Evolutionary conservation across 1,140 invertebrate genomes (phyloP).

Genomic region (Rhopalosiphum maidis): DNA sequence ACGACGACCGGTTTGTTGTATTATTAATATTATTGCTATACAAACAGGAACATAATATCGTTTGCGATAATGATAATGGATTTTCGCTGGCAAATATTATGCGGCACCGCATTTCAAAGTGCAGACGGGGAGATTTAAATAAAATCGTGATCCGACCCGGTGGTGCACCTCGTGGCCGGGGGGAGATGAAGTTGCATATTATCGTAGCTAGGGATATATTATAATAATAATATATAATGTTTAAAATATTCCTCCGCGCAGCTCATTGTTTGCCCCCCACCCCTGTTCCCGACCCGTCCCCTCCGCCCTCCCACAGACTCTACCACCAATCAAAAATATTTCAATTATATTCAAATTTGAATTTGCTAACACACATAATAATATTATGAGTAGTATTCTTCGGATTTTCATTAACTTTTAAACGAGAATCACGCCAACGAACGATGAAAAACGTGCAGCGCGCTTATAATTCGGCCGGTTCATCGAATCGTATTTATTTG

Average conservation of each 20-base stretch:
- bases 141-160: constrained; percentile 33
- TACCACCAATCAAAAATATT: background rate
- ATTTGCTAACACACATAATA: background rate
- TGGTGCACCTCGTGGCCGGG: background rate
- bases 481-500: background rate
- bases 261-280: background rate
- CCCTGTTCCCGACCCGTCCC: background rate
- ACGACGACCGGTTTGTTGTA: constrained; percentile 5
- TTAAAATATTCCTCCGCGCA: constrained; percentile 9
- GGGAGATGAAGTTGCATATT: background rate
- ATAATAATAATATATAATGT: background rate
- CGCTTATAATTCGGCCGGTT: background rate
- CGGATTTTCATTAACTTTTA: background rate
- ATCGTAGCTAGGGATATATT: background rate
- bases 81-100: background rate
- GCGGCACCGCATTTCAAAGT: background rate
- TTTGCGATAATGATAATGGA: constrained; percentile 12
- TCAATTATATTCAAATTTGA: constrained; percentile 25
- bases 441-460: background rate
- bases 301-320: background rate
- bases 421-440: background rate
- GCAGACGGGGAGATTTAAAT: background rate
- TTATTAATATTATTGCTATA: constrained; percentile 3
- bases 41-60: background rate
- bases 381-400: background rate